Base-by-base conservation (phyloP, 2,113 vertebrate genomes). In the Abramis brama region DNA sequence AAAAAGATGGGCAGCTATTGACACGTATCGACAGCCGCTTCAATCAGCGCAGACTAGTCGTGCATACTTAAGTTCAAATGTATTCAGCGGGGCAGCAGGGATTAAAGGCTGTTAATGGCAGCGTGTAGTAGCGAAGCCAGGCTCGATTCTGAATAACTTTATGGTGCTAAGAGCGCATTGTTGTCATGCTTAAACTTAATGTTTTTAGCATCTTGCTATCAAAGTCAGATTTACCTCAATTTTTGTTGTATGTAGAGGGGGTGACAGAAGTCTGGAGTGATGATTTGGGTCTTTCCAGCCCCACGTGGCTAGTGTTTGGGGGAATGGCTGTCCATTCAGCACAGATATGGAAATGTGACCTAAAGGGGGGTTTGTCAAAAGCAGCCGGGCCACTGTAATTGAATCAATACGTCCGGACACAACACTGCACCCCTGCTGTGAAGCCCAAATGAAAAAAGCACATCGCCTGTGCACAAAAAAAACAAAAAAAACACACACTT, bases 311-410 rank as follows among this genome's bases (percentile, higher is more conserved):
- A 33, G 21, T n/a, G 66, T 77, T 81, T 43, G 19, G 55, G 43
- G 39, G 52, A 50, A 25, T 33, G 36, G 47, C 55, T 47, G 19
- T 64, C 21, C 47, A 62, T 25, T 88, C 82, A 50, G 62, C 83
- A 94, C 94, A 93, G 92, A 95, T 95, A 95, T 95, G 94, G 91
- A 94, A 95, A 95, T 94, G 91, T 90, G 82, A 91, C 89, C 90
- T 93, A 91, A 92, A 60, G 92, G 87, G 88, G 71, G 71, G 59
- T 17, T 74, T 64, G 71, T 78, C 81, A 81, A 70, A 77, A 55
- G 15, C 47, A 8, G 85, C 82, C 59, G 45, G 82, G 79, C 64
- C 86, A 79, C 47, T 83, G 82, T 88, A 87, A 85, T 87, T 88
- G 36, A 83, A 87, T 87, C 57, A 79, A 86, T 88, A 79, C 73